These are phyloP conservation scores for Amazona guildingii DNA, from an alignment of 2,113 vertebrate species.

Conservation along the genomic window DNA sequence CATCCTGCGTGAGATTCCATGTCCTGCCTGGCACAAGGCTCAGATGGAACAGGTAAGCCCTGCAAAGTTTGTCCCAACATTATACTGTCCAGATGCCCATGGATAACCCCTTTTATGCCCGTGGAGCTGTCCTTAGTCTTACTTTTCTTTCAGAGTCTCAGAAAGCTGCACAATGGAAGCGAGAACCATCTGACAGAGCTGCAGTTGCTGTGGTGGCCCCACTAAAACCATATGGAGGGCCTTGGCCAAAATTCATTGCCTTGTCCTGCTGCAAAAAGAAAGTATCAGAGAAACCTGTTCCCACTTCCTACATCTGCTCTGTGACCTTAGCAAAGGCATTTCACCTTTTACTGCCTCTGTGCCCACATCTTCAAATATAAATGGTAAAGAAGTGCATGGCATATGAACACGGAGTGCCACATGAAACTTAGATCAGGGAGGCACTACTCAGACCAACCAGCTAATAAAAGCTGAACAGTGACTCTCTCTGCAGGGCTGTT, in stretches of 20 bases:
- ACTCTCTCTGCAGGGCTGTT: not conserved
- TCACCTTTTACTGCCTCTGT: not conserved
- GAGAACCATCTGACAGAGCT: not conserved
- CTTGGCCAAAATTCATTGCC: not conserved
- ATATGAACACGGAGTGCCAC: accelerated
- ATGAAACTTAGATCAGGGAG: not conserved
- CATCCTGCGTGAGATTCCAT: accelerated
- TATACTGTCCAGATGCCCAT: not conserved
- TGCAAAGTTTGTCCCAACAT: not conserved
- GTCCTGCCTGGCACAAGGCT: not conserved
- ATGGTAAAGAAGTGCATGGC: not conserved
- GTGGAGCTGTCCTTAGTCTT: not conserved
- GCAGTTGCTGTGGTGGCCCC: not conserved
- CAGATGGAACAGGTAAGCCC: not conserved
- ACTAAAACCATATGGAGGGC: not conserved
- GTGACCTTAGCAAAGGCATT: not conserved
- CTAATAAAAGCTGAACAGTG: not conserved
- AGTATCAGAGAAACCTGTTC: not conserved
- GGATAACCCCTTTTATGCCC: not conserved
- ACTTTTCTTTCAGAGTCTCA: not conserved
- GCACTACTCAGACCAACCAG: not conserved
- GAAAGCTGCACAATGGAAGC: not conserved
- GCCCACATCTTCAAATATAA: not conserved
- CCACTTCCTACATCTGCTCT: not conserved
- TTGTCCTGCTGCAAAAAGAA: not conserved